Percentiles rank a stretch among this genome's conserved stretches.
Conservation (phyloP, 2,113 vertebrate genomes). For the Macquaria ambigua region DNA sequence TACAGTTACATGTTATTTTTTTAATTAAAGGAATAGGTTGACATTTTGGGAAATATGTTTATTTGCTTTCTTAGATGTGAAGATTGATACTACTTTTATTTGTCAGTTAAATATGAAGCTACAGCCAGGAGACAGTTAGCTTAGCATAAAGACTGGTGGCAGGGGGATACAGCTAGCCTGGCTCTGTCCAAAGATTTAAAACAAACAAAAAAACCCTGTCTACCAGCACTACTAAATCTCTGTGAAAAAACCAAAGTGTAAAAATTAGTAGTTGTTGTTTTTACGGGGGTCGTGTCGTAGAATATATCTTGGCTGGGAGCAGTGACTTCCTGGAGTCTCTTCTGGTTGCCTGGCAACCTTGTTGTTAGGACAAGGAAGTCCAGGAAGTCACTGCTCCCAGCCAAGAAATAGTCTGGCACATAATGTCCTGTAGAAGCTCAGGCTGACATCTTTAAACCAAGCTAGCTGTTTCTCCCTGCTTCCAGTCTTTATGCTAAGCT, state of each 20-base stretch:
- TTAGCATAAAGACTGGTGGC: not conserved
- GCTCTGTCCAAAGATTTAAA: not conserved
- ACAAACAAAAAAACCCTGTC: too few relatives aligned
- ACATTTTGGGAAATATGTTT: not conserved
- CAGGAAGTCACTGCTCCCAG: too few relatives aligned
- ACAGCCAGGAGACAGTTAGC: too few relatives aligned
- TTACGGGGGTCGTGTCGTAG: not conserved
- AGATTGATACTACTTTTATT: not conserved
- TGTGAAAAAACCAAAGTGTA: not conserved
- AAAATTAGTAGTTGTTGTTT: not conserved
- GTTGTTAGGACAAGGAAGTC: too few relatives aligned
- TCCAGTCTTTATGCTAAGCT: too few relatives aligned
- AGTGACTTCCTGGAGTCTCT: too few relatives aligned
- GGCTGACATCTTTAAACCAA: too few relatives aligned
- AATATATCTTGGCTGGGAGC: not conserved
- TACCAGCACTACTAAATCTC: not conserved
- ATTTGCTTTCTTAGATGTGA: not conserved
- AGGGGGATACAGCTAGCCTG: not conserved
- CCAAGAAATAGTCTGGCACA: not conserved
- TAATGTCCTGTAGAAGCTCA: not conserved
- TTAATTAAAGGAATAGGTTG: not conserved
- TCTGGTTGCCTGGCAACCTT: too few relatives aligned
- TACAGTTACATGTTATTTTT: not conserved
- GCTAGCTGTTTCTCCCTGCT: too few relatives aligned
- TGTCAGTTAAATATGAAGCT: not conserved